phyloP scores from a whole-genome alignment of 1,140 invertebrate genomes.

The Aphaenogaster rudis region DNA sequence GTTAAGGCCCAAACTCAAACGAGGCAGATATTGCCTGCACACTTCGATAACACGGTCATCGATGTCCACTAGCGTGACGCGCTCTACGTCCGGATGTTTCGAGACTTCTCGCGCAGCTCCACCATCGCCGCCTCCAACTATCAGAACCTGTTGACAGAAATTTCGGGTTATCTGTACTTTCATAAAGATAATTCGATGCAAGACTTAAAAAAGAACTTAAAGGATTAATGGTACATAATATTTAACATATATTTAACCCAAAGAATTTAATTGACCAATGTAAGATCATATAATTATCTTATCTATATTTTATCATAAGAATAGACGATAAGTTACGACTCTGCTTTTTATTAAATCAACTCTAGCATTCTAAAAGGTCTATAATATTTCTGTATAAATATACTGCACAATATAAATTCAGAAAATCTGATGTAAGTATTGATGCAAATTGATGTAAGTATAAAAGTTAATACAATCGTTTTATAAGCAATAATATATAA shows the following conservation, averaged over 20 bases:
- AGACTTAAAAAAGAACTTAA: not conserved
- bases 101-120: constrained; percentile 97
- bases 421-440: not conserved
- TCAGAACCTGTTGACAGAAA: constrained; percentile 90
- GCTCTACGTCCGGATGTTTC: constrained; percentile 96
- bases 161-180: constrained; percentile 13
- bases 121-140: constrained; percentile 99
- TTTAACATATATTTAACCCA: not conserved
- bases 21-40: constrained; percentile 96
- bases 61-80: constrained; percentile 96
- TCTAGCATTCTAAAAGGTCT: not conserved
- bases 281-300: not conserved
- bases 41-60: constrained; percentile 97
- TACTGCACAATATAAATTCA: not conserved
- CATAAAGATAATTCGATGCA: not conserved
- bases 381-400: not conserved
- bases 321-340: not conserved
- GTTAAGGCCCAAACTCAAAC: constrained; percentile 95
- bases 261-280: not conserved
- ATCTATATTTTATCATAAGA: not conserved
- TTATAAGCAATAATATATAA: not conserved
- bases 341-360: not conserved
- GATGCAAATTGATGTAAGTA: not conserved
- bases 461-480: not conserved
- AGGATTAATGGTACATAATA: not conserved